phyloP scores from a whole-genome alignment of 2,888 invertebrate species.

The Tanaodytes sp. region DNA sequence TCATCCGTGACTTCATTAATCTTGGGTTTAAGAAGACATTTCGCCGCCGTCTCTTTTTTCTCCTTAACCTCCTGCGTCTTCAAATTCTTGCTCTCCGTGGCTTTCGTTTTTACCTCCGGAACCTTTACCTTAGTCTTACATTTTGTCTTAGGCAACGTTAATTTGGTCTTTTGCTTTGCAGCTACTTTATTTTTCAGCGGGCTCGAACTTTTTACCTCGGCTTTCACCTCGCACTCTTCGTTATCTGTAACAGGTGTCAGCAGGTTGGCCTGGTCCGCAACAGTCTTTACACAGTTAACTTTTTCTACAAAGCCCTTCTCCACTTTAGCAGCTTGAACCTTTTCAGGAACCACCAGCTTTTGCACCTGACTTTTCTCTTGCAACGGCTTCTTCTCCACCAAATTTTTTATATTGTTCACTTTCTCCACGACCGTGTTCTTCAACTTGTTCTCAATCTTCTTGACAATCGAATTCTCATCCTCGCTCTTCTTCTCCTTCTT shows the following conservation, averaged over 20 bases:
- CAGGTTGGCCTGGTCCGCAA: constrained; percentile 41
- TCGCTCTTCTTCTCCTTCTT: constrained; percentile 60
- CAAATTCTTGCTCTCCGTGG: constrained; percentile 38
- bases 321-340: constrained; percentile 8
- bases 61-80: constrained; percentile 44
- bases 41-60: constrained; percentile 20
- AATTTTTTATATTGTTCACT: constrained; percentile 40
- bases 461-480: constrained; percentile 58
- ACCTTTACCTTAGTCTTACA: constrained; percentile 56
- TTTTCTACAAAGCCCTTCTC: constrained; percentile 45
- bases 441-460: constrained; percentile 72
- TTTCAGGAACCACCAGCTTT: constrained; percentile 21
- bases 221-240: constrained; percentile 41
- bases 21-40: constrained; percentile 53
- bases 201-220: constrained; percentile 49
- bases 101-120: constrained; percentile 52
- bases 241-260: constrained; percentile 7
- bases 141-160: constrained; percentile 57
- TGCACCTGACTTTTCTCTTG: constrained; percentile 13
- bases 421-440: constrained; percentile 67
- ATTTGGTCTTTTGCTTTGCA: constrained; percentile 55
- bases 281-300: constrained; percentile 19
- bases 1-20: constrained; percentile 51
- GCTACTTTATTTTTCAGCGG: constrained; percentile 43
- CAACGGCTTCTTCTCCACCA: constrained; percentile 8